Base-by-base conservation (phyloP, 35 echinoderm and acorn worm genomes). In the Heliocidaris erythrogramma region DNA sequence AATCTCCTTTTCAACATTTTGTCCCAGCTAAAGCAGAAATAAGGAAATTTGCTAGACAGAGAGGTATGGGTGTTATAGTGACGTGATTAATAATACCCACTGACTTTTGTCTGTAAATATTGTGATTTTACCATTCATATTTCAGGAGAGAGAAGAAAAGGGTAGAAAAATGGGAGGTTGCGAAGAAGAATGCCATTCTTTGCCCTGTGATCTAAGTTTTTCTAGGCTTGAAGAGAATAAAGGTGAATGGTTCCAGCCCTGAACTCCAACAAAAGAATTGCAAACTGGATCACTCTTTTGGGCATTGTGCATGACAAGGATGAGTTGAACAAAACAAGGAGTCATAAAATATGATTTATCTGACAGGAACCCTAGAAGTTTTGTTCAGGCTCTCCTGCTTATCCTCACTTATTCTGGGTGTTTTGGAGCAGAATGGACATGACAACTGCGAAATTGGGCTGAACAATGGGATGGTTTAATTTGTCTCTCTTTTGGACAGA, bases 341-440 rank as follows among this genome's bases (percentile, higher is more conserved):
- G 21, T 78, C 24, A n/a, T 78, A 78, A 78, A 78, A 78, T 78
- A 78, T 78, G 65, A 78, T 78, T 78, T 78, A 78, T 78, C 65
- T 78, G 65, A 27, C 65, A 78, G 52, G 52, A 56, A 12, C 9
- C 52, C 52, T 14, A 42, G 0, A 12, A 56, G 65, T 78, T 21
- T 78, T 78, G 65, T 78, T 78, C 65, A 27, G 65, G 52, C 21
- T n/a, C 65, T 78, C 65, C 65, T n/a, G 65, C 27, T 78, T 78
- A n/a, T 7, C 6, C 27, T n/a, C 27, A 27, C 14, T 78, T 78
- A 78, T 78, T 78, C 27, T 21, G 65, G 65, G 65, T 78, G 65
- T 78, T 78, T 17, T 78, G 65, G 65, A 17, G 21, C 17, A 78
- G 65, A 78, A 78, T 78, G 65, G 65, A 78, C 65, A 78, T 78